Base-by-base conservation (phyloP, 1,140 invertebrate species). In the Chlorops oryzae region DNA sequence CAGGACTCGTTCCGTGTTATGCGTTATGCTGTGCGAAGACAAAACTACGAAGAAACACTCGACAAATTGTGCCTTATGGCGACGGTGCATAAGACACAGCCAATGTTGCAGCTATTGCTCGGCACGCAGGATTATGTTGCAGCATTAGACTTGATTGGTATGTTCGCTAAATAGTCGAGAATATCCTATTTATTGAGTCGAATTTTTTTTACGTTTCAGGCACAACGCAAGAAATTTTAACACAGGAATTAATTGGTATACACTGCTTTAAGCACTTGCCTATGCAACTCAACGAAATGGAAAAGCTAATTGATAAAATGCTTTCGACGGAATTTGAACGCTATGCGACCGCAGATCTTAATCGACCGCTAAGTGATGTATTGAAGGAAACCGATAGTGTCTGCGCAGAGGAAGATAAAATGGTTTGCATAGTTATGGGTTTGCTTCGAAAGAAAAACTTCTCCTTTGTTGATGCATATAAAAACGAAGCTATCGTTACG, bases 91-190 rank as follows among this genome's bases (percentile, higher is more conserved):
- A 94, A 99, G 78, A 98, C 96, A 39, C 96, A 99, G 73, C 90
- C 92, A 3, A 98, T 92, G 65, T 90, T 99, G 62, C 95, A 98
- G 70, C 77, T 94, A 35, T 76, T 98, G 10, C 76, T 99, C 15
- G 93, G 93, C 46, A 94, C 91, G 6, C 92, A 91, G 54, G 96
- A 99, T 74, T 99, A 96, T 80, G 93, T 96, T 25, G 94, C 92
- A 23, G 96, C 96, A 2, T 76, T 99, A 34, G 96, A 99, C 77
- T 81, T 98, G 38, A 99, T 99, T 56, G 83, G 89, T 48, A 37
- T 24, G 5, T 34, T n/a, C 20, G 15, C 6, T n/a, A 13, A 18
- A 38, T n/a, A 23, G 15, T 27, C 6, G 4, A 6, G 23, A 34
- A 25, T 28, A 42, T 21, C 7, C 32, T 32, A 37, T 50, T 13